Evolutionary conservation across 2,888 invertebrate species (phyloP), one percentile per base, ranked within the genome.

Genomic region (Rugalucina vietnamica): DNA sequence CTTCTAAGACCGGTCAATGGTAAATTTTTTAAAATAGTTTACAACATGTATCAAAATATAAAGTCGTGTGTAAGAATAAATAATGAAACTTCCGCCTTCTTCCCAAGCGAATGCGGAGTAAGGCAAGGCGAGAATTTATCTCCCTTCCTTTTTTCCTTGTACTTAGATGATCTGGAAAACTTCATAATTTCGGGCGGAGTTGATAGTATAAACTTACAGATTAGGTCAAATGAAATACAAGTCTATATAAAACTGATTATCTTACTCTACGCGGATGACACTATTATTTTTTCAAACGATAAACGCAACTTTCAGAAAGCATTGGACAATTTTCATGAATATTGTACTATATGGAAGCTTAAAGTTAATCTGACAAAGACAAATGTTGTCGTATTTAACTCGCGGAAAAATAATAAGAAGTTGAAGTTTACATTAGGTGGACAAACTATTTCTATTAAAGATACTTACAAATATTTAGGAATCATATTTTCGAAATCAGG

Each of bases 261-360:
- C 1, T 37, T 82, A 14, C 39, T 82, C 37, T 82, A 75, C 49
- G 82, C 82, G 24, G 82, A 82, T 70, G 78, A 82, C 50, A 82
- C 79, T 24, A 60, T 82, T 21, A 29, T 82, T 10, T 39, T 84
- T 27, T 24, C 76, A 21, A 80, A 80, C 8, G 37, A 72, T 39
- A 2, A n/a, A 39, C 27, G 76, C 0, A 37, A 49, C 24, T 75
- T 79, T 24, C 79, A 79, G 39, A 57, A n/a, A 36, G 29, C n/a
- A 8, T 24, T 80, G n/a, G 43, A 84, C 49, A 43, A 24, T 34
- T 84, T 76, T 57, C 1, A 60, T 36, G 49, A 76, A 18, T 80
- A 77, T 37, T 84, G 84, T 39, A 24, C 29, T 21, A 43, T 36
- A 12, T 82, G 77, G 82, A 84, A 84, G 74, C 54, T 84, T 8